Evolutionary conservation across 2,888 invertebrate genomes (phyloP), one percentile per base, ranked within the genome.

Genomic region (Dyspetes luteomarginatus): DNA sequence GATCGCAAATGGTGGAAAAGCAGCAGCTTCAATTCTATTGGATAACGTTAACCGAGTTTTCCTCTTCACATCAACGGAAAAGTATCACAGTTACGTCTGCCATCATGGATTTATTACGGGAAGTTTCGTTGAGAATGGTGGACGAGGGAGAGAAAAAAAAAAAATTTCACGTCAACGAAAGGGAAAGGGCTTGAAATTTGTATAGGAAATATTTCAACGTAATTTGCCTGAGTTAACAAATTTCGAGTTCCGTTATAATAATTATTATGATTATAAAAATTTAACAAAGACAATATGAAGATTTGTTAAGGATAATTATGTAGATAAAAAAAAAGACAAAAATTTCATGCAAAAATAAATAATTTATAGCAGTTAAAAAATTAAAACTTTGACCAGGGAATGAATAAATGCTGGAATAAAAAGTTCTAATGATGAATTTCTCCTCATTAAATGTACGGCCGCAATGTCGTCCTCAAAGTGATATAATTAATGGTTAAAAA

Each of bases 71-170:
- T 30, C 55, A 55, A 52, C 45, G 28, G 45, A 43, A 67, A 22
- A 50, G 67, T 67, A 78, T 78, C 77, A 68, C 67, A 73, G 72
- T 73, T 72, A 67, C 67, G 48, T 60, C 60, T 41, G 78, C 67
- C n/a, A n/a, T n/a, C n/a, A n/a, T n/a, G 36, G 67, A 78, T 78
- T 78, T 73, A 78, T 78, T 68, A 45, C 67, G 73, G 55, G 55
- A 48, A 73, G 65, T 41, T 58, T 78, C 73, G 67, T 73, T 60
- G 28, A 71, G 73, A 43, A 36, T 58, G 50, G 50, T n/a, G 4
- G 28, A 74, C 7, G 24, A 43, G 12, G 5, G 28, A 74, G n/a
- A 19, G 58, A 50, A 52, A 60, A 7, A 28, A 17, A 17, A 48
- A 48, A 48, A 15, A 48, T 15, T 3, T n/a, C n/a, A 15, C 45